These are phyloP conservation scores for Blastomussa wellsi DNA, from an alignment of 92 coral and sea anemone genomes.

Conservation along the genomic window DNA sequence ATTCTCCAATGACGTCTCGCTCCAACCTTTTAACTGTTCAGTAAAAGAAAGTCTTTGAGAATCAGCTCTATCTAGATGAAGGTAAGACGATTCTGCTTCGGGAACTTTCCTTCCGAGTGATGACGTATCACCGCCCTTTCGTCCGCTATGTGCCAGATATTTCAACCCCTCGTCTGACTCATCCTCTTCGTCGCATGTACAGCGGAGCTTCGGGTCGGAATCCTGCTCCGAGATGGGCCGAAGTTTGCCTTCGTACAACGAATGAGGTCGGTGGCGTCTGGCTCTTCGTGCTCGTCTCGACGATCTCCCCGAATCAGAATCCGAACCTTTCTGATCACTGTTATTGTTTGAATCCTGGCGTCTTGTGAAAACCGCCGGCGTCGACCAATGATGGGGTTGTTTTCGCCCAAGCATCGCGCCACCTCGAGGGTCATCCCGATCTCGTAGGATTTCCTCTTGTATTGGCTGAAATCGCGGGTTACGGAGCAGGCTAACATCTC, in stretches of 20 bases:
- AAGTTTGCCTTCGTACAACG: conserved; percentile 69
- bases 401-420: conserved; percentile 53
- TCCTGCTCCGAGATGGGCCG: conserved; percentile 73
- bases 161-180: conserved; percentile 34
- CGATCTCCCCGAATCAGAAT: conserved; percentile 70
- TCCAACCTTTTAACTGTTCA: conserved; percentile 73
- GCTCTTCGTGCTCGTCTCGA: conserved; percentile 59
- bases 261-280: conserved; percentile 76
- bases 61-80: conserved; percentile 75
- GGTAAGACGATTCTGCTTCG: conserved; percentile 49
- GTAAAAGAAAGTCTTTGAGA: conserved; percentile 59
- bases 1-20: conserved; percentile 40
- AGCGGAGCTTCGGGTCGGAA: conserved; percentile 67
- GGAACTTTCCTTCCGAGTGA: conserved; percentile 13
- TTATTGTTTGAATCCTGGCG: conserved; percentile 64
- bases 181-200: conserved; percentile 76
- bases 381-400: conserved; percentile 95
- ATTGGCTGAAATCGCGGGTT: conserved; percentile 66
- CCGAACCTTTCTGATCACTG: conserved; percentile 58
- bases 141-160: conserved; percentile 9
- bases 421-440: conserved; percentile 60
- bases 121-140: conserved; percentile 5
- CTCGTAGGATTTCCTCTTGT: conserved; percentile 54
- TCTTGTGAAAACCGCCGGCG: conserved; percentile 86
- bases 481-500: conserved; percentile 48